phyloP scores from a whole-genome alignment of 2,888 invertebrate species.

The Drosophila hawaiiensis region DNA sequence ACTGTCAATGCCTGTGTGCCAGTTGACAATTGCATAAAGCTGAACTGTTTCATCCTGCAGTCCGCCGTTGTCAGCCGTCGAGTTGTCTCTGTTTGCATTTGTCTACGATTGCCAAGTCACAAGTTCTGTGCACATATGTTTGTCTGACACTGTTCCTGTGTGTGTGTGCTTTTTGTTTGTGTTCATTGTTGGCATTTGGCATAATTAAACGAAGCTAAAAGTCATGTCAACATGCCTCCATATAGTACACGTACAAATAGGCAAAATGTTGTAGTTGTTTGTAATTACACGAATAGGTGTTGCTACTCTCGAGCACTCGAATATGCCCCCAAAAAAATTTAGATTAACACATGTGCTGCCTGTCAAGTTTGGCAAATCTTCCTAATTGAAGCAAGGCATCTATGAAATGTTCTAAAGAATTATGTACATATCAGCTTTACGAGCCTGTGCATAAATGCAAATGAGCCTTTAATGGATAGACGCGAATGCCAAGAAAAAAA shows the following conservation, averaged over 20 bases:
- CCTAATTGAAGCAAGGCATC: conserved; percentile 55
- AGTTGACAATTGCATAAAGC: conserved; percentile 67
- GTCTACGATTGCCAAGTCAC: conserved; percentile 48
- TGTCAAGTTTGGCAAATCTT: conserved; percentile 50
- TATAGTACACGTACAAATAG: neutral
- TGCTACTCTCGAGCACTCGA: conserved; percentile 33
- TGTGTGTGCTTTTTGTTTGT: conserved; percentile 39
- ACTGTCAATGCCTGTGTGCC: conserved; percentile 62
- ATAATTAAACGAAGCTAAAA: conserved; percentile 73
- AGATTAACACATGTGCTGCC: conserved; percentile 24
- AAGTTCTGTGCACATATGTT: conserved; percentile 42
- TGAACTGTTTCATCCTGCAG: conserved; percentile 16
- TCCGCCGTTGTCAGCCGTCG: neutral
- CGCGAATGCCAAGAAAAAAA: neutral
- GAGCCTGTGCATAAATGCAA: conserved; percentile 56
- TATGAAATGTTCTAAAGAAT: conserved; percentile 43
- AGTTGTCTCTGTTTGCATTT: conserved; percentile 48
- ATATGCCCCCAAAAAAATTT: conserved; percentile 34
- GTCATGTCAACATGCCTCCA: conserved; percentile 57
- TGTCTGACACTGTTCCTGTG: conserved; percentile 38
- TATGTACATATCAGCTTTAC: conserved; percentile 27
- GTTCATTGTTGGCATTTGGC: conserved; percentile 74
- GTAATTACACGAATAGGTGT: conserved; percentile 57
- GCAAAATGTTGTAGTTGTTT: conserved; percentile 20
- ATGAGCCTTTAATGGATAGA: conserved; percentile 50